Evolutionary conservation across 2,888 invertebrate species (phyloP).

Genomic region (Melinaea marsaeus): DNA sequence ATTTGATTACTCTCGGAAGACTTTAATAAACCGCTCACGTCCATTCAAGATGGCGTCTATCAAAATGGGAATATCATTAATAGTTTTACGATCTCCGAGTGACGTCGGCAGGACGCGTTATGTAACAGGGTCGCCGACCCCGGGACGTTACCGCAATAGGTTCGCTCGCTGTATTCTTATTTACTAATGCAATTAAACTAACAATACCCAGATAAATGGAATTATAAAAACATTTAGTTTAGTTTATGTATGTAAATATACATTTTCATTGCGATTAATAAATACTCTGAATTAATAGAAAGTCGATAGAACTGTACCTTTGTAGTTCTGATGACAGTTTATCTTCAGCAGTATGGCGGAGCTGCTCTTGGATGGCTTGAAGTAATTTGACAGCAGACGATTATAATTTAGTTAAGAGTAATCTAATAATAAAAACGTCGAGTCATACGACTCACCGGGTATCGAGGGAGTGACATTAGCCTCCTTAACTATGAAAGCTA

Average conservation of each 20-base stretch:
- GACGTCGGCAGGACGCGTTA: constrained; percentile 46
- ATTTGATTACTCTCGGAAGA: neutral
- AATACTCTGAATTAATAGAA: no score
- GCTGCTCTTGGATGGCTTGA: no score
- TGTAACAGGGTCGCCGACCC: constrained; percentile 58
- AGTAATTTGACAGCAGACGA: no score
- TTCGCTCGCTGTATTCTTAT: constrained; percentile 26
- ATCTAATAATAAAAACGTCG: constrained; percentile 19
- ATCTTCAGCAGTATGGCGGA: no score
- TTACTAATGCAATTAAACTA: constrained; percentile 15
- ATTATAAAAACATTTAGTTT: no score
- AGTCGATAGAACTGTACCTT: no score
- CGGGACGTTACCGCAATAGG: constrained; percentile 46
- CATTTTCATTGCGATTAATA: no score
- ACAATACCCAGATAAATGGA: neutral
- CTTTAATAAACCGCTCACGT: constrained; percentile 6
- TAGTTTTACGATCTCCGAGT: constrained; percentile 24
- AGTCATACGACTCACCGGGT: constrained; percentile 18
- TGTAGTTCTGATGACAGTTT: no score
- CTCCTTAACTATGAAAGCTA: constrained; percentile 40
- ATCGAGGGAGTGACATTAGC: constrained; percentile 47
- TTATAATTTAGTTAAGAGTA: neutral
- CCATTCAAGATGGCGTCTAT: constrained; percentile 21
- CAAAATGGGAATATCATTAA: constrained; percentile 22
- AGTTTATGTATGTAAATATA: no score